Evolutionary conservation across 2,113 vertebrate species (phyloP), one percentile per base, ranked within the genome.

Genomic region (Coptodon bakossiorum): DNA sequence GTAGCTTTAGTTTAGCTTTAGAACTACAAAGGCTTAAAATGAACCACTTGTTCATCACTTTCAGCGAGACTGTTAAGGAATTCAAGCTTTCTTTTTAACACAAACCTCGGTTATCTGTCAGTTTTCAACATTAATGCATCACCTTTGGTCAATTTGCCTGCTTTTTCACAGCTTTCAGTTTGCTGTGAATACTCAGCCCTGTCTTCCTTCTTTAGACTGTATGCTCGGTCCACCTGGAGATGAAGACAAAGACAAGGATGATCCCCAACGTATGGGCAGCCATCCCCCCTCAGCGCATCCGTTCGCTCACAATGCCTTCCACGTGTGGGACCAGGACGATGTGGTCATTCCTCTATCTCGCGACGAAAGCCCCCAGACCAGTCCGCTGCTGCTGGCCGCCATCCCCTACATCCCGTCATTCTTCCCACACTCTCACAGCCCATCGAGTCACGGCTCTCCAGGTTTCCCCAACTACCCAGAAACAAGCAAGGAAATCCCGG

Each of bases 251-350:
- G 91, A 93, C 4, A 89, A 91, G 59, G 92, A 95, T 9, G 82
- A 93, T 40, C 50, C 53, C 3, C 84, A 88, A 11, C 12, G 3
- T 38, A 11, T 80, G 73, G 66, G 82, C 56, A 90, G 85, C 24
- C 93, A 94, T 38, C 89, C 91, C 3, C 92, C 93, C 0, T 13
- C 82, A 0, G 43, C 45, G 1, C 92, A 96, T 38, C 91, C 94
- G 1, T 93, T 95, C 7, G 81, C 95, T 57, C 96, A 96, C 92
- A 97, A 97, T 14, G 94, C 96, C 87, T 97, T 97, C 92, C 96
- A 96, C 10, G 95, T 97, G 85, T 97, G 96, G 96, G 95, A 97
- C 92, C 94, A 95, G 92, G 96, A 97, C 3, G 95, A 95, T 7
- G 95, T 97, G 56, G 90, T 95, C 63, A 93, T 97, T 87, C 63